A percentile compares a stretch with the other conserved stretches of the same genome.
Conservation (phyloP, 2,888 invertebrate species). For the Malacosoma neustria region DNA sequence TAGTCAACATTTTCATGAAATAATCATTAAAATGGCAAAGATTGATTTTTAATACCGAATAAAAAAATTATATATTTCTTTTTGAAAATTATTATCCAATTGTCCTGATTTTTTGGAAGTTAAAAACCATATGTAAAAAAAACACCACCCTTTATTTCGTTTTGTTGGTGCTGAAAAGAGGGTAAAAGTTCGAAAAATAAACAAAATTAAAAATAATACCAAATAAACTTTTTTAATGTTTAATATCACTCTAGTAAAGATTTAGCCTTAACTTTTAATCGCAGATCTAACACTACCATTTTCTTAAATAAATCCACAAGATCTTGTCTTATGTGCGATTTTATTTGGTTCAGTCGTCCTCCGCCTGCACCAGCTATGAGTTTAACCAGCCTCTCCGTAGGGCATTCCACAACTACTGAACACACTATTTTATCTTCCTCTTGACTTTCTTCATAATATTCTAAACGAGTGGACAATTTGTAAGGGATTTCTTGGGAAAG, state of each 20-base stretch:
- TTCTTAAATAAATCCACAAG: conserved; percentile 79
- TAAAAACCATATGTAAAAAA: no score
- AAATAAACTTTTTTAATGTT: no score
- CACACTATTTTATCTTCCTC: conserved; percentile 59
- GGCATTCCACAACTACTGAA: conserved; percentile 78
- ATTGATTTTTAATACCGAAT: no score
- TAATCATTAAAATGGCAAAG: no score
- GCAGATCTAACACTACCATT: conserved; percentile 58
- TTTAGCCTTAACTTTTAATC: conserved; percentile 35
- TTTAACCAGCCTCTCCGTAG: conserved; percentile 75
- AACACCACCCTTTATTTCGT: no score
- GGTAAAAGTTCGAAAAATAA: no score
- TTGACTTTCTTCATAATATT: conserved; percentile 76
- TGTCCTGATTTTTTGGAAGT: no score
- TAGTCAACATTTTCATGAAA: no score
- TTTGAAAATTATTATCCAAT: no score
- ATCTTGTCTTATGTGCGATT: conserved; percentile 76
- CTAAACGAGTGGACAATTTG: conserved; percentile 76
- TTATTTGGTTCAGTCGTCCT: conserved; percentile 81
- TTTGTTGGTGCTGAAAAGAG: no score
- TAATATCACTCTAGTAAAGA: conserved; percentile 7
- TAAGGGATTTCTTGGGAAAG: conserved; percentile 93
- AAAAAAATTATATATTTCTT: no score
- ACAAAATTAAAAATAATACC: no score
- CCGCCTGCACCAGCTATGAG: conserved; percentile 81